These are phyloP conservation scores for Sicus ferrugineus DNA, from an alignment of 2,888 invertebrate species.

Conservation along the genomic window DNA sequence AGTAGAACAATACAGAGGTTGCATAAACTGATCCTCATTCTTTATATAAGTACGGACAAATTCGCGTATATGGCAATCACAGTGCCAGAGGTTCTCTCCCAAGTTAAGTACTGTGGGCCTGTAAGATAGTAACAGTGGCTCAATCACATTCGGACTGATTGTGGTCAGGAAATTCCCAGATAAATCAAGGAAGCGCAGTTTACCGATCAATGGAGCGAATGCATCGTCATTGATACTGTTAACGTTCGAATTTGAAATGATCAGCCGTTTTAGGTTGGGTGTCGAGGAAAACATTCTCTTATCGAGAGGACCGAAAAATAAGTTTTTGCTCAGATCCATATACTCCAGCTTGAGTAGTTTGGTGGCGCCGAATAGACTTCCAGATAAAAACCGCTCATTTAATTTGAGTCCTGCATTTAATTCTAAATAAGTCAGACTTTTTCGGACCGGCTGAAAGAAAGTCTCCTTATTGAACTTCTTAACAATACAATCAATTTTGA, in stretches of 20 bases:
- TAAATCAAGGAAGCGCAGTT: conserved; percentile 50
- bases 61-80: conserved; percentile 48
- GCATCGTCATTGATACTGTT: conserved; percentile 49
- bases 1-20: conserved; percentile 49
- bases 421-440: conserved; percentile 48
- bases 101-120: conserved; percentile 44
- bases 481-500: conserved; percentile 48
- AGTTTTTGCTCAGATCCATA: conserved; percentile 54
- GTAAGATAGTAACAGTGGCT: conserved; percentile 37
- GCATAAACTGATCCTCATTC: conserved; percentile 47
- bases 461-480: conserved; percentile 43
- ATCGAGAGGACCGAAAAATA: conserved; percentile 46
- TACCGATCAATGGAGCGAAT: conserved; percentile 46
- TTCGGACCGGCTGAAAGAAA: conserved; percentile 57
- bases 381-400: conserved; percentile 35
- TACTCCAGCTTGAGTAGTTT: conserved; percentile 45
- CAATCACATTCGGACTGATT: conserved; percentile 41
- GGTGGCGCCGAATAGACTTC: conserved; percentile 50
- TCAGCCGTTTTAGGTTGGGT: conserved; percentile 49
- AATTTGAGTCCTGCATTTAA: conserved; percentile 48
- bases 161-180: conserved; percentile 51
- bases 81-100: conserved; percentile 53
- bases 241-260: conserved; percentile 47
- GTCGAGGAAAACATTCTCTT: conserved; percentile 47
- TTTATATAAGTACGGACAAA: conserved; percentile 44